Percentiles rank a stretch among this genome's conserved stretches.
phyloP scores from a whole-genome alignment of 2,888 invertebrate species.

The Eilema sororculum region DNA sequence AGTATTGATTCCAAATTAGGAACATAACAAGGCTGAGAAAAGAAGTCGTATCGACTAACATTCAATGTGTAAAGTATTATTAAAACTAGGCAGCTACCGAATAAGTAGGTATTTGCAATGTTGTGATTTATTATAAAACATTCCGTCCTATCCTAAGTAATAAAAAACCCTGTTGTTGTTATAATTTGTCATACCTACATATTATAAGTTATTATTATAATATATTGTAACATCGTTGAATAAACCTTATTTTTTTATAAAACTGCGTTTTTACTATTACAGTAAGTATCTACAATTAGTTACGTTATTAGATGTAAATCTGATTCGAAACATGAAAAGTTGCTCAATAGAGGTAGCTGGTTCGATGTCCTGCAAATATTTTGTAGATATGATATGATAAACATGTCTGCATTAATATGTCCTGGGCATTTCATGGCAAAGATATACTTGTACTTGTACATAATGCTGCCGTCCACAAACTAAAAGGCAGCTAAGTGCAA shows the following conservation, averaged over 20 bases:
- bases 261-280: neutral
- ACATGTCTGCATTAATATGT: too few species aligned
- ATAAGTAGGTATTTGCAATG: conserved; percentile 41
- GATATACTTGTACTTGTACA: too few species aligned
- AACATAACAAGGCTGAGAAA: conserved; percentile 27
- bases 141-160: conserved; percentile 47
- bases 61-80: conserved; percentile 13
- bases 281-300: too few species aligned
- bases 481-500: too few species aligned
- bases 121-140: conserved; percentile 53
- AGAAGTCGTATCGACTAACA: conserved; percentile 21
- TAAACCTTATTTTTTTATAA: conserved; percentile 7
- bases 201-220: conserved; percentile 19
- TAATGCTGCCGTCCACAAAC: too few species aligned
- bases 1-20: neutral
- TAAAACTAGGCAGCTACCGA: conserved; percentile 3
- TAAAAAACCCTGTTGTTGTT: conserved; percentile 17
- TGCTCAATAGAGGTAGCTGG: too few species aligned
- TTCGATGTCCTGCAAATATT: too few species aligned
- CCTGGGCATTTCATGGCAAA: too few species aligned
- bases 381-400: too few species aligned
- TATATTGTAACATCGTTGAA: conserved; percentile 7
- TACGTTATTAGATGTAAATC: neutral
- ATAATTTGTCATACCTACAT: conserved; percentile 36
- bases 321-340: neutral